Evolutionary conservation across 2,888 invertebrate species (phyloP).

Genomic region (Lepidonotus clava): DNA sequence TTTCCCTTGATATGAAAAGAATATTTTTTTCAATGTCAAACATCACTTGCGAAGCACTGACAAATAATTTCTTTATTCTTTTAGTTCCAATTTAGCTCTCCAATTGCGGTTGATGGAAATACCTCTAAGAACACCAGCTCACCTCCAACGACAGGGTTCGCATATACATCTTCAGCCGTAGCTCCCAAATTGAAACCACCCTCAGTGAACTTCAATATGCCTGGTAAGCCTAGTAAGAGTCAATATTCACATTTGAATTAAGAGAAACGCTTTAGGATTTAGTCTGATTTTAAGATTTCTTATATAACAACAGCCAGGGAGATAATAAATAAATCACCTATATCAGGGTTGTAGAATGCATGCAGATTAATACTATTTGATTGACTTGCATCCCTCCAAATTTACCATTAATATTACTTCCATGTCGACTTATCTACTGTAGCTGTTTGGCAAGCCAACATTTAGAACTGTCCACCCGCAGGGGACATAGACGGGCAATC

Average conservation of each 20-base stretch:
- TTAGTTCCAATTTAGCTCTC: conserved; percentile 49
- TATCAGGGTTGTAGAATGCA: too few species aligned
- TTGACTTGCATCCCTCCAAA: too few species aligned
- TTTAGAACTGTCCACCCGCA: too few species aligned
- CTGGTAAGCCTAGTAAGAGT: not conserved
- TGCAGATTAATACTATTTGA: too few species aligned
- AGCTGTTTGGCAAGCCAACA: too few species aligned
- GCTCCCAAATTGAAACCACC: conserved; percentile 38
- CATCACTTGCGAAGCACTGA: too few species aligned
- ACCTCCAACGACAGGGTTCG: not conserved
- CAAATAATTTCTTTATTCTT: too few species aligned
- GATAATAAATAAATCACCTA: too few species aligned
- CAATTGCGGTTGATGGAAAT: conserved; percentile 17
- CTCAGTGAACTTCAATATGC: conserved; percentile 4
- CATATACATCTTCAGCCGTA: not conserved
- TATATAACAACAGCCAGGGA: too few species aligned
- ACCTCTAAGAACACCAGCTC: not conserved
- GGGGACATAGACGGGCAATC: too few species aligned
- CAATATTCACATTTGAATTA: not conserved
- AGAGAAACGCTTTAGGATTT: not conserved
- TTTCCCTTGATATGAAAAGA: too few species aligned
- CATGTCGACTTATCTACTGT: not conserved
- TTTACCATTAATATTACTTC: not conserved
- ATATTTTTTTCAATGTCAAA: too few species aligned
- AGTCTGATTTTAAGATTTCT: not conserved